These are phyloP conservation scores for Thecophora atra DNA, from an alignment of 2,888 invertebrate species.

Conservation along the genomic window DNA sequence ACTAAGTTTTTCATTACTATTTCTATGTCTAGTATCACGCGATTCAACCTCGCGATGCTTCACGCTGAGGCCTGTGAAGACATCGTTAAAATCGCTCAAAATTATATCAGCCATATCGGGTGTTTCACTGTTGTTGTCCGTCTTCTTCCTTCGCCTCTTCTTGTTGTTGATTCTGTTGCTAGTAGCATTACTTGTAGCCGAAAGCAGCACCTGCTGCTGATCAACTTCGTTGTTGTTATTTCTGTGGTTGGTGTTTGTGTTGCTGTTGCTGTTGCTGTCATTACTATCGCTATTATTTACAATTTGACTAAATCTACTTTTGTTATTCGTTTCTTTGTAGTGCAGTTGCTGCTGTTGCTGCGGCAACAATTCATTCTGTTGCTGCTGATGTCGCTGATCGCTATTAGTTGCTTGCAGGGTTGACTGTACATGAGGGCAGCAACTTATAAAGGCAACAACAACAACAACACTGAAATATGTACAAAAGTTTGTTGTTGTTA, in stretches of 20 bases:
- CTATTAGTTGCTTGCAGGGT: constrained; percentile 11
- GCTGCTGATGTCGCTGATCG: constrained; percentile 1
- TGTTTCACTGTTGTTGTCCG: constrained; percentile 35
- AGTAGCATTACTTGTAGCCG: background rate
- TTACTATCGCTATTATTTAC: constrained; percentile 50
- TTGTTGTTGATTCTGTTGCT: constrained; percentile 21
- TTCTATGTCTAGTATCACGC: constrained; percentile 37
- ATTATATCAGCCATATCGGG: constrained; percentile 50
- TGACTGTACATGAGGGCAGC: constrained; percentile 13
- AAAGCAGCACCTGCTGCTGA: constrained; percentile 1
- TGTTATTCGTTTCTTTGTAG: constrained; percentile 38
- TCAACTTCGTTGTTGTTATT: constrained; percentile 34
- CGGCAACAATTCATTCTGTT: constrained; percentile 16
- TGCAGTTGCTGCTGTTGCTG: constrained; percentile 32
- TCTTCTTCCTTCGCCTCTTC: background rate
- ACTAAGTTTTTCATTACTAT: constrained; percentile 25
- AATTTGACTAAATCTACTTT: constrained; percentile 49
- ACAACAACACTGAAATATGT: constrained; percentile 48
- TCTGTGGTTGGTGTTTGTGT: constrained; percentile 21
- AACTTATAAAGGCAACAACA: constrained; percentile 37
- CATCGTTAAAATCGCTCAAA: constrained; percentile 54
- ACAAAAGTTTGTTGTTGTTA: constrained; percentile 45
- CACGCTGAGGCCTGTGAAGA: constrained; percentile 46
- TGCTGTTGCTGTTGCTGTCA: constrained; percentile 36
- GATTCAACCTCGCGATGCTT: constrained; percentile 20